Evolutionary conservation across 2,113 vertebrate species (phyloP).

Genomic region (Hemiprocne comata): DNA sequence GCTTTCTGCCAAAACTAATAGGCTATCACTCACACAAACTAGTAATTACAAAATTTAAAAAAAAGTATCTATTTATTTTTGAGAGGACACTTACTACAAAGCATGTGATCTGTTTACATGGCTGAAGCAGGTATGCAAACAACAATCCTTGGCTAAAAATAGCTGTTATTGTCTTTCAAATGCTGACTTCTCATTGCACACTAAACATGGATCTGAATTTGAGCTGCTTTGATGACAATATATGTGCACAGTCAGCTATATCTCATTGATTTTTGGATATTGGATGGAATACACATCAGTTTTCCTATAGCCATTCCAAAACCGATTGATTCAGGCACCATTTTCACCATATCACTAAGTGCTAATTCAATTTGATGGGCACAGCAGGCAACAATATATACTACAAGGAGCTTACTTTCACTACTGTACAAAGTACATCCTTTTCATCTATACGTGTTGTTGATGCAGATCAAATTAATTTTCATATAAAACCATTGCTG

Average conservation of each 20-base stretch:
- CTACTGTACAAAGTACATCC: neutral
- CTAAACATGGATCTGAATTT: neutral
- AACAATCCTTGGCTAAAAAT: slow-evolving; percentile 4
- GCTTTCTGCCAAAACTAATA: neutral
- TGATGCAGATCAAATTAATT: slow-evolving; percentile 34
- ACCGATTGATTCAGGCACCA: slow-evolving; percentile 44
- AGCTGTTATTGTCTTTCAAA: neutral
- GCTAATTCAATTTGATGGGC: slow-evolving; percentile 66
- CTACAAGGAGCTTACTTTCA: slow-evolving; percentile 8
- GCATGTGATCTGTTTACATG: neutral
- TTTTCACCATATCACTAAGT: slow-evolving; percentile 51
- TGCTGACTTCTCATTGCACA: neutral
- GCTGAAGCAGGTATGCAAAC: neutral
- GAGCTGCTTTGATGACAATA: neutral
- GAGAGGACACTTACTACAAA: neutral
- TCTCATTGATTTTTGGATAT: slow-evolving; percentile 52
- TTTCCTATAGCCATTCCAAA: slow-evolving; percentile 34
- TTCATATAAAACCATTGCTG: neutral
- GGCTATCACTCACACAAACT: neutral
- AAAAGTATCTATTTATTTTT: neutral
- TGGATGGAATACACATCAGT: neutral
- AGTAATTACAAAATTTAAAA: neutral
- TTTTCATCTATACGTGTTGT: neutral
- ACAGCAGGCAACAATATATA: neutral
- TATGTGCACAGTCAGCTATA: neutral